Evolutionary conservation across 1,140 invertebrate genomes (phyloP), one percentile per base, ranked within the genome.

Genomic region (Platyscapa corneri): DNA sequence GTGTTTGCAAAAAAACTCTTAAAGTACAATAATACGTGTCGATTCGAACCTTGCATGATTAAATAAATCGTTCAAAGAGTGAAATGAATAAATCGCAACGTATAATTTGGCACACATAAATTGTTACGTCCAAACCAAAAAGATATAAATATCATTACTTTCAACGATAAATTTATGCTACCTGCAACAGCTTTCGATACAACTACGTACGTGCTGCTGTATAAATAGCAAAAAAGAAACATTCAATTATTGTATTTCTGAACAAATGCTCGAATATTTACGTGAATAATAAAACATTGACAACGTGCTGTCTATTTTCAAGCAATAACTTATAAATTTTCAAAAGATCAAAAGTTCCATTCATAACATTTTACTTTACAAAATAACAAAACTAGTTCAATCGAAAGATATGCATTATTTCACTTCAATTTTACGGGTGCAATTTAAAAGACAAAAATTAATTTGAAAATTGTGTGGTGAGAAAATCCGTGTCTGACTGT

Each of bases 251-350:
- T 34, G 16, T n/a, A 78, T 76, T 86, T 74, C 30, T n/a, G 30
- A 82, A 39, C 46, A 53, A 70, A 83, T 77, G 39, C 42, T 56
- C 49, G 37, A 60, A 20, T 82, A 83, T 80, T 79, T 74, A 83
- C 27, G 39, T 75, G 60, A 77, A 80, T 56, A 77, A 78, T 46
- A 60, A 80, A 85, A 85, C 83, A 85, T 85, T 64, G n/a, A 85
- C 75, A 85, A 85, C 84, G 84, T 85, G 84, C 84, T 37, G n/a
- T 34, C 32, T 32, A 85, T 27, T 30, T 81, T 75, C 78, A 81
- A 75, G 78, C 77, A 81, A 30, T n/a, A 81, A 85, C 18, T 30
- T 64, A 79, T 70, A 85, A 56, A 80, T 34, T n/a, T 75, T 85
- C 70, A 80, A 42, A 85, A 32, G 46, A 64, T 46, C 1, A 81